phyloP scores from a whole-genome alignment of 1,140 invertebrate genomes.

The Aphaenogaster rudis region DNA sequence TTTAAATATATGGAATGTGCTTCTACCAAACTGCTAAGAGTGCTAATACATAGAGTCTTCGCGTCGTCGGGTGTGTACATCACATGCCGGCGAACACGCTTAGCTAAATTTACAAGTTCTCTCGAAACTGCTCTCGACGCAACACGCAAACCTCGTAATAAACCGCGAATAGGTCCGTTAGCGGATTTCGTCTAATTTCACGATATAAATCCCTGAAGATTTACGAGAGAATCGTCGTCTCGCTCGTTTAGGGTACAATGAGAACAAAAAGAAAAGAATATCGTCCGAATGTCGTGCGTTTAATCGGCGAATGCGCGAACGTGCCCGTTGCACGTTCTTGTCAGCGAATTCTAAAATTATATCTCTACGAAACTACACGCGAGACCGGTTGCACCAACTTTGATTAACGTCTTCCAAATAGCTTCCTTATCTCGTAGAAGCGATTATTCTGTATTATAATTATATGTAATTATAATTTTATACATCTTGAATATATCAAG shows the following conservation, averaged over 20 bases:
- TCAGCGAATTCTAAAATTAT: conserved; percentile 52
- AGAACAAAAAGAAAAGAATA: neutral
- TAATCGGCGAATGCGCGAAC: conserved; percentile 46
- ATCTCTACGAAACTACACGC: conserved; percentile 8
- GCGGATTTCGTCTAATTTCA: conserved; percentile 39
- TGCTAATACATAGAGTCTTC: conserved; percentile 51
- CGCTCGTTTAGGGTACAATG: neutral
- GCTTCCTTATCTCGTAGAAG: neutral
- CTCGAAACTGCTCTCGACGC: conserved; percentile 29
- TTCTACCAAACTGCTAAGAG: conserved; percentile 31
- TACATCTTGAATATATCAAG: neutral
- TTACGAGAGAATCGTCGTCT: conserved; percentile 1
- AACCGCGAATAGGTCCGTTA: conserved; percentile 52
- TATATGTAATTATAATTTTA: neutral
- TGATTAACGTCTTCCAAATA: neutral
- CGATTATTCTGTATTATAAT: neutral
- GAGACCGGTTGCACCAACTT: conserved; percentile 13
- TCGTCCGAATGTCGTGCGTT: neutral
- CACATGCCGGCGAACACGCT: neutral
- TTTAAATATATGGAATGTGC: conserved; percentile 60
- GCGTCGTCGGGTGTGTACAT: neutral
- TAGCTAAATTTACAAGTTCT: conserved; percentile 23
- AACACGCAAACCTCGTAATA: conserved; percentile 12
- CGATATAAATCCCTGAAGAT: conserved; percentile 44
- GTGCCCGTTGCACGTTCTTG: neutral